Conservation (phyloP, 2,888 invertebrate species). For the Arge pagana region DNA sequence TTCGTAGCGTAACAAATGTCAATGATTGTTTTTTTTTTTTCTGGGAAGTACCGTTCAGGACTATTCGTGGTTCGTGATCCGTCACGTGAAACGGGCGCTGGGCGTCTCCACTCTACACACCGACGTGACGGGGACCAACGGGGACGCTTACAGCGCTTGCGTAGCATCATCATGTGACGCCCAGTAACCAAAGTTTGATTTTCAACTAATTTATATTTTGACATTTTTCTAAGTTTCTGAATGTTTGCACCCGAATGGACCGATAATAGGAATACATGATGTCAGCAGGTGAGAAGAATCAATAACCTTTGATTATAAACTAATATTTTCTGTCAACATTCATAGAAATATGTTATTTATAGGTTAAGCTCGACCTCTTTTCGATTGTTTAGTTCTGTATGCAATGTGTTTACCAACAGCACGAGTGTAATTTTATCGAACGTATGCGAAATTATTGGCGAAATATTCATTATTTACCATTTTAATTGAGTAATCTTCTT, state of each 20-base stretch:
- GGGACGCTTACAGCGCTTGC: background rate
- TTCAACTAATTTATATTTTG: background rate
- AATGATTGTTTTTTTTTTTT: too few relatives aligned
- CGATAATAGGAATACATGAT: background rate
- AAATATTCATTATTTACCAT: background rate
- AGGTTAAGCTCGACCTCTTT: constrained; percentile 24
- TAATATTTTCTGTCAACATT: constrained; percentile 21
- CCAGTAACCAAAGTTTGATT: constrained; percentile 4
- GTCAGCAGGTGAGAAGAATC: background rate
- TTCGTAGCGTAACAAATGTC: too few relatives aligned
- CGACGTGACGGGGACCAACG: background rate
- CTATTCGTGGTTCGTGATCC: too few relatives aligned
- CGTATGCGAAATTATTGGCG: background rate
- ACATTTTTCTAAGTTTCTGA: background rate
- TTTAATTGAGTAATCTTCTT: too few relatives aligned
- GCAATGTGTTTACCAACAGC: background rate
- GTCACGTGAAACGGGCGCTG: too few relatives aligned
- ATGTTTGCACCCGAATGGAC: background rate
- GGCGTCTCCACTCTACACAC: too few relatives aligned
- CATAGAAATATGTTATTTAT: background rate
- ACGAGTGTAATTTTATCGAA: background rate
- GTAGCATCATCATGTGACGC: constrained; percentile 5
- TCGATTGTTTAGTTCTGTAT: background rate
- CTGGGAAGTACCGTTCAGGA: too few relatives aligned
- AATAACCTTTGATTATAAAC: background rate